A percentile compares a stretch with the other conserved stretches of the same genome.
These are phyloP conservation scores for Phainopepla nitens DNA, from an alignment of 2,113 vertebrate genomes.

Conservation along the genomic window DNA sequence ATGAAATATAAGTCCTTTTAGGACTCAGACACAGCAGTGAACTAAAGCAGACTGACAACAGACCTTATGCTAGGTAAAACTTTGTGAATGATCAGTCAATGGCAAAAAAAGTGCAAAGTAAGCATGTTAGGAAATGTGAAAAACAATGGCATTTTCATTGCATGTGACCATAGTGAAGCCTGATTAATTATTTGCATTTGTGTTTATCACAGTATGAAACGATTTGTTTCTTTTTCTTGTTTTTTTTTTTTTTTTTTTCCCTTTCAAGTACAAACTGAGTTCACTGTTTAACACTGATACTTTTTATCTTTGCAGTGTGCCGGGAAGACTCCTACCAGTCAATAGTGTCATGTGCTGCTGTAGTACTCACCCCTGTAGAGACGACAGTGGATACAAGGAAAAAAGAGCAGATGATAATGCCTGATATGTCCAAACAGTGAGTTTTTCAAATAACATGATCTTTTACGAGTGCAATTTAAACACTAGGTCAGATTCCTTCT, in stretches of 20 bases:
- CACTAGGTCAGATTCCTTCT: background rate
- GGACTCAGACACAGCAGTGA: background rate
- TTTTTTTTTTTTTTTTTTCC: too few relatives aligned
- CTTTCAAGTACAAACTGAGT: background rate
- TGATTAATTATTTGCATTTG: background rate
- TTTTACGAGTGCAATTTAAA: background rate
- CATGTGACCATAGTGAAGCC: background rate
- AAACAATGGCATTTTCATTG: background rate
- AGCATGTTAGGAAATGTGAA: background rate
- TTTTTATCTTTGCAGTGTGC: constrained; percentile 78
- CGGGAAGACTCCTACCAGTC: constrained; percentile 92
- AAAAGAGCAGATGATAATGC: constrained; percentile 71
- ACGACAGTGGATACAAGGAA: constrained; percentile 71
- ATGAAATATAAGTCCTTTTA: background rate
- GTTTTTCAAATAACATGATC: background rate
- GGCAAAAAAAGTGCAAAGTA: background rate
- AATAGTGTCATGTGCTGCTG: constrained; percentile 86
- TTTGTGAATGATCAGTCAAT: background rate
- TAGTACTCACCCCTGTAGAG: constrained; percentile 83
- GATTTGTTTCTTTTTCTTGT: background rate
- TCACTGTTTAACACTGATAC: background rate
- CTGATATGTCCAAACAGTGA: constrained; percentile 84
- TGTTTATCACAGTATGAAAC: background rate
- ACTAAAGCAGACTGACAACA: background rate
- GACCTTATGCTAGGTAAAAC: background rate